These are phyloP conservation scores for Chionoecetes opilio DNA, from an alignment of 1,140 invertebrate genomes.

Conservation along the genomic window DNA sequence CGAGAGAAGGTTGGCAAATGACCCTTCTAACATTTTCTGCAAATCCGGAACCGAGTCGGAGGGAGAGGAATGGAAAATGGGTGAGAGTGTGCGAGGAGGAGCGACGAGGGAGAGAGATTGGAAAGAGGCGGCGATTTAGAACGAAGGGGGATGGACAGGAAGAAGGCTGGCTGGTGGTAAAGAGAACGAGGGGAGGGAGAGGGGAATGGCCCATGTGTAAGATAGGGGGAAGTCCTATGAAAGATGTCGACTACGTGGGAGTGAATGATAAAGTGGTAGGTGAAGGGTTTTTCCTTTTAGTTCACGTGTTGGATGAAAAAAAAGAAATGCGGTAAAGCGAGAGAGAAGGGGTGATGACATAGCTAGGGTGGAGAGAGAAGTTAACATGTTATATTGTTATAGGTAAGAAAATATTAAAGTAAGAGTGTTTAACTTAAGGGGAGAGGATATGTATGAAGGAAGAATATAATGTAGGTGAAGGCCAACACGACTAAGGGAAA, in stretches of 20 bases:
- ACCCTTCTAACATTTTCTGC: background rate
- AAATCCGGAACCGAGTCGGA: conserved; percentile 1
- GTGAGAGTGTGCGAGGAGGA: background rate
- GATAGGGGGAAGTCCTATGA: background rate
- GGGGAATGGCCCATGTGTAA: background rate
- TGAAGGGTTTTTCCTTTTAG: background rate
- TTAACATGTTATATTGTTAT: background rate
- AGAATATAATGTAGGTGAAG: too few relatives aligned
- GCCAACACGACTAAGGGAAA: background rate
- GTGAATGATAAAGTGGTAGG: background rate
- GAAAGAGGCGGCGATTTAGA: background rate
- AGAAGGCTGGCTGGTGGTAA: background rate
- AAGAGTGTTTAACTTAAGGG: background rate
- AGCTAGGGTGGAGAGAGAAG: background rate
- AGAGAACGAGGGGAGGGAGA: background rate
- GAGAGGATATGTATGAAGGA: background rate
- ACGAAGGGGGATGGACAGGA: background rate
- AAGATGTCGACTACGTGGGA: background rate
- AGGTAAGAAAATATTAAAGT: background rate
- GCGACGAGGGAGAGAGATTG: background rate
- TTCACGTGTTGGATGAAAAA: too few relatives aligned
- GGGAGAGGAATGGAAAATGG: background rate
- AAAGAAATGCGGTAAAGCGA: background rate
- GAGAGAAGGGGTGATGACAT: background rate
- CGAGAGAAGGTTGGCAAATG: conserved; percentile 12